Percentiles rank a stretch among this genome's conserved stretches.
phyloP scores from a whole-genome alignment of 2,888 invertebrate genomes.

The Hirtodrosophila cameraria region DNA sequence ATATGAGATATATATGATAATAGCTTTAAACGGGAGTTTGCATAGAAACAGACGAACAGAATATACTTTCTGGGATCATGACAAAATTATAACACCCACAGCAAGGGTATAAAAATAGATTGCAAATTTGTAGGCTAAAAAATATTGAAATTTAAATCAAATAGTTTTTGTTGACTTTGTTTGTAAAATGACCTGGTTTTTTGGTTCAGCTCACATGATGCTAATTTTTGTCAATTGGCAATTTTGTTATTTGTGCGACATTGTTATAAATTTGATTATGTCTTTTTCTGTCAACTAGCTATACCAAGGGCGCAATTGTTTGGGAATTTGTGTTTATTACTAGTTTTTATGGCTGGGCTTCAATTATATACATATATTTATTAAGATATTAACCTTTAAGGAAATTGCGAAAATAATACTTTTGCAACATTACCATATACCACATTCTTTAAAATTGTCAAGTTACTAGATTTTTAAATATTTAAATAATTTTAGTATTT shows the following conservation, averaged over 20 bases:
- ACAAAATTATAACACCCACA: too few relatives aligned
- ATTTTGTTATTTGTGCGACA: slow-evolving; percentile 2
- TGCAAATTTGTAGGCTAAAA: too few relatives aligned
- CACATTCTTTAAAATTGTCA: too few relatives aligned
- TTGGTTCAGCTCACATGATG: slow-evolving; percentile 5
- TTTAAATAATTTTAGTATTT: too few relatives aligned
- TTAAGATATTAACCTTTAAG: too few relatives aligned
- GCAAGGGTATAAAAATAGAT: too few relatives aligned
- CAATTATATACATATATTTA: slow-evolving; percentile 1
- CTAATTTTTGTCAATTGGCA: slow-evolving; percentile 14
- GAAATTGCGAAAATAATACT: too few relatives aligned
- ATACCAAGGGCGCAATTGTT: neutral
- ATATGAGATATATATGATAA: too few relatives aligned
- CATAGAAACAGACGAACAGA: neutral
- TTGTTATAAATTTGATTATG: slow-evolving; percentile 18
- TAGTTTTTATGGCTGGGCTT: neutral
- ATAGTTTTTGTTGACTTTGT: slow-evolving; percentile 16
- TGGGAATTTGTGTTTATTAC: slow-evolving; percentile 12
- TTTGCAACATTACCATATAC: too few relatives aligned
- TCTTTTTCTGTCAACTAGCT: neutral
- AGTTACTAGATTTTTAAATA: too few relatives aligned
- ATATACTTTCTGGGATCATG: too few relatives aligned
- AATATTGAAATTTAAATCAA: slow-evolving; percentile 1
- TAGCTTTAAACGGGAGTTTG: neutral
- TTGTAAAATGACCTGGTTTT: slow-evolving; percentile 4